These are phyloP conservation scores for Clarias fuscus DNA, from an alignment of 2,797 vertebrate genomes.

Conservation along the genomic window DNA sequence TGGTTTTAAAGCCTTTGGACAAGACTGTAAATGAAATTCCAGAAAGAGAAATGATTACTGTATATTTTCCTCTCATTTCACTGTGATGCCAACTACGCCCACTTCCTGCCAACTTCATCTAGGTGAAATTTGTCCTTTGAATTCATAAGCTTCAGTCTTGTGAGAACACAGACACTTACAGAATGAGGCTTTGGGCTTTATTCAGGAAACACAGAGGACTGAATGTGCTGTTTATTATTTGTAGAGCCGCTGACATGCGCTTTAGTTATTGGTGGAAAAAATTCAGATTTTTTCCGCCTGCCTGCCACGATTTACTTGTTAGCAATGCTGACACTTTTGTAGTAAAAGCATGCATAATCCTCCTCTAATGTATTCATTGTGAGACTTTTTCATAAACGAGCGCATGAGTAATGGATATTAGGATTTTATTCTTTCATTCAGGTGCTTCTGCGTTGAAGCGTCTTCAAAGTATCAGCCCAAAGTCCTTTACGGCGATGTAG, in stretches of 20 bases:
- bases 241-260: neutral
- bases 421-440: constrained; percentile 23
- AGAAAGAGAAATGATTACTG: neutral
- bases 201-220: neutral
- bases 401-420: constrained; percentile 42
- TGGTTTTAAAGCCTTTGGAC: neutral
- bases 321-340: neutral
- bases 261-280: neutral
- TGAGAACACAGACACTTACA: neutral
- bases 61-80: neutral
- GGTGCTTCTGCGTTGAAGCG: constrained; percentile 21
- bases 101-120: neutral
- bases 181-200: neutral
- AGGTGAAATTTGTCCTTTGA: neutral
- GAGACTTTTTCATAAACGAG: constrained; percentile 29
- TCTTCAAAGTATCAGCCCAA: neutral
- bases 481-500: neutral
- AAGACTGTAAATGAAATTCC: neutral
- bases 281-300: neutral
- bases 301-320: neutral
- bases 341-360: constrained; percentile 46
- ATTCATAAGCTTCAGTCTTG: neutral
- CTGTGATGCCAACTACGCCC: neutral
- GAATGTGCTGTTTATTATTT: neutral
- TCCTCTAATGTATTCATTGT: constrained; percentile 45